Evolutionary conservation across 2,797 vertebrate genomes (phyloP), one percentile per base, ranked within the genome.

Genomic region (Sus cebifrons): DNA sequence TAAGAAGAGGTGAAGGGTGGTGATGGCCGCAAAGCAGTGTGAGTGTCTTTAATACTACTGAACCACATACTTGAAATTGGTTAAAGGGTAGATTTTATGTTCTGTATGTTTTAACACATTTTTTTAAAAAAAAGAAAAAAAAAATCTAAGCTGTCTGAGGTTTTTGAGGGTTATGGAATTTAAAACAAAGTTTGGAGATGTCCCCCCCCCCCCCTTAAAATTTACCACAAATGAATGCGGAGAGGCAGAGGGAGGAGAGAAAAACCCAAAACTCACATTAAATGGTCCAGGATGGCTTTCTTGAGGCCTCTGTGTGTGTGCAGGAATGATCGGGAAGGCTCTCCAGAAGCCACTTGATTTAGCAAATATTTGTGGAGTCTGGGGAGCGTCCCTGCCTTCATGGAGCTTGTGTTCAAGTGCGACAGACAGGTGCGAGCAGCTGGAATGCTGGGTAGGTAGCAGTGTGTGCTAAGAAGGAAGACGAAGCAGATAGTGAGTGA

Each of bases 61-160:
- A 29, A 44, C 5, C 13, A 25, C 8, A 82, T 17, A 18, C 23
- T 44, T 82, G 29, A 64, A 32, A 44, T 4, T 44, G 36, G 79
- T 25, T 44, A 82, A 12, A 58, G 29, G 58, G 25, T 64, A 44
- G 44, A 64, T 29, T 29, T 44, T 82, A 64, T 44, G 25, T 82
- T 44, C 9, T 82, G 36, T 18, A 9, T 82, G 12, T 64, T 82
- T 44, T 64, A 82, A 44, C 58, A 64, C 23, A 27, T 74, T 49
- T 32, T 32, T 32, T 32, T 32, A 32, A 32, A 32, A 17, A 40
- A 40, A 36, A 78, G 25, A 60, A 54, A 25, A 52, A 54, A 40
- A 89, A 75, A 70, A 77, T 79, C 40, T 95, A 32, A 94, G 40
- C 17, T 54, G 5, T 79, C 36, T 81, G 60, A 58, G 71, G 96